Evolutionary conservation across 2,888 invertebrate species (phyloP), one percentile per base, ranked within the genome.

Genomic region (Deilephila elpenor): DNA sequence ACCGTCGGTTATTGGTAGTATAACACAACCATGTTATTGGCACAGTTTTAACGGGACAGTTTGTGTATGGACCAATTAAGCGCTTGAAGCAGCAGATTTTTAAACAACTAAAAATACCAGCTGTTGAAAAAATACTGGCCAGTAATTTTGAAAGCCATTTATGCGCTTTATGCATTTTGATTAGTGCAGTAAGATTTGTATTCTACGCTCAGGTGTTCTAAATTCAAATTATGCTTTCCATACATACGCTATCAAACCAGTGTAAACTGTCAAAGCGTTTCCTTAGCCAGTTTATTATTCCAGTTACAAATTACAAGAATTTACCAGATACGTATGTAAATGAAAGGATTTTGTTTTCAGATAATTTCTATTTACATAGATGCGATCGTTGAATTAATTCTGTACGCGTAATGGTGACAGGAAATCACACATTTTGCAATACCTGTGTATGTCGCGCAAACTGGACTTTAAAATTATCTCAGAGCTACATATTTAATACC

Each of bases 11-110:
- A 34, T 59, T 67, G 56, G 59, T 17, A 29, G 25, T 53, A 60
- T 60, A 34, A 70, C 34, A 19, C 56, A n/a, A 20, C 25, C 25
- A 60, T 60, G 60, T 60, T 56, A 56, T n/a, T n/a, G 56, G n/a
- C 56, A n/a, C 56, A 56, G n/a, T 56, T n/a, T 56, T n/a, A 56
- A 56, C n/a, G n/a, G n/a, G 56, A 56, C 56, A 56, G 56, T 56
- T 56, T 56, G 56, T 44, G 11, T 44, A 44, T 44, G 11, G 14
- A 44, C 11, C 44, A 44, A 44, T 44, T 44, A n/a, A n/a, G 19
- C 6, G n/a, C 44, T 56, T 56, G 56, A 56, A n/a, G 56, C 56
- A 56, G 3, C 7, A n/a, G 56, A n/a, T 6, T n/a, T 56, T n/a
- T 1, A 17, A n/a, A n/a, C n/a, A n/a, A 56, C 6, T n/a, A 5